These are phyloP conservation scores for Perithous albicinctus DNA, from an alignment of 2,888 invertebrate genomes.

Conservation along the genomic window DNA sequence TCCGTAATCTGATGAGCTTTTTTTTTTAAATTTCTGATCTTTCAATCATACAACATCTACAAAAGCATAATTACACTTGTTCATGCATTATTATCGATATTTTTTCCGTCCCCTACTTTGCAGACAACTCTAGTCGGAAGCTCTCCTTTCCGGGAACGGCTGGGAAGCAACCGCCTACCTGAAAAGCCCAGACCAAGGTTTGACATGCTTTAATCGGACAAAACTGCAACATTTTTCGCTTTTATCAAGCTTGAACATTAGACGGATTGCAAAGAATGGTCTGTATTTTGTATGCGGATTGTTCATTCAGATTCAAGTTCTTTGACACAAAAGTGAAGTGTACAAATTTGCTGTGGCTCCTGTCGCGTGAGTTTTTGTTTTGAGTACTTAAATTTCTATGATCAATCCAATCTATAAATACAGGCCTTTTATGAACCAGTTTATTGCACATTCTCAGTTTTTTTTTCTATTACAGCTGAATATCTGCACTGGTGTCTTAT, in stretches of 20 bases:
- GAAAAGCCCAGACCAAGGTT: conserved; percentile 94
- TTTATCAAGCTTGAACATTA: not conserved
- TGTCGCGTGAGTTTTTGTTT: no score
- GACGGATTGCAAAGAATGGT: no score
- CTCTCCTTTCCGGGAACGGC: conserved; percentile 95
- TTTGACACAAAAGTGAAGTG: no score
- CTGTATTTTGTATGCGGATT: not conserved
- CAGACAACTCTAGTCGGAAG: conserved; percentile 88
- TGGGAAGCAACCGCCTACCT: conserved; percentile 94
- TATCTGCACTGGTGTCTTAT: conserved; percentile 68
- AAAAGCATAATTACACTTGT: conserved; percentile 58
- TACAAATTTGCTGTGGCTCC: no score
- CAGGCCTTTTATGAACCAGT: no score
- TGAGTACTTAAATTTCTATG: no score
- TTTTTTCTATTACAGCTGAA: conserved; percentile 44
- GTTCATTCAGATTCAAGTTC: no score
- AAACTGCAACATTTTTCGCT: conserved; percentile 53
- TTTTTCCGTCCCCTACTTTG: conserved; percentile 80
- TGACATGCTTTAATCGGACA: conserved; percentile 80
- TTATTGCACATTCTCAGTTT: conserved; percentile 36
- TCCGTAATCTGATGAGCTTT: conserved; percentile 29
- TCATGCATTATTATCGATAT: conserved; percentile 64
- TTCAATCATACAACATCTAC: conserved; percentile 30
- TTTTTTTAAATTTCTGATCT: conserved; percentile 18
- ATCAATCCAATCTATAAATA: no score